A percentile compares a stretch with the other conserved stretches of the same genome.
Evolutionary conservation across 2,888 invertebrate genomes (phyloP).

Genomic region (Thera obeliscata): DNA sequence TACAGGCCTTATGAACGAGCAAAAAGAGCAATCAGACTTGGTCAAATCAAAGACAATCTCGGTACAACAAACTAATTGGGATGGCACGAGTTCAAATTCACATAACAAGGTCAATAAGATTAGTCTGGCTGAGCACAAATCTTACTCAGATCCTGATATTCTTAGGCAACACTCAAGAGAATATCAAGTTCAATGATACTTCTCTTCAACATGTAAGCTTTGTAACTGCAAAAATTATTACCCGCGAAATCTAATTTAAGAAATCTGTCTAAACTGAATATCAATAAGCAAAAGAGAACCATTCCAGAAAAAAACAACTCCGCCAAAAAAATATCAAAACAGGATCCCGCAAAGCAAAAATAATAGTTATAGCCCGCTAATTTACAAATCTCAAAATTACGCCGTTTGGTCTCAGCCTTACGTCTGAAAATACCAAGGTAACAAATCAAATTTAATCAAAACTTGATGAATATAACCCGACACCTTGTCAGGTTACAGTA

Average conservation of each 20-base stretch:
- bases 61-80: constrained; percentile 12
- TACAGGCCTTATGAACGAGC: background rate
- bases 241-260: too few species aligned
- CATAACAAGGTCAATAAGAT: constrained; percentile 23
- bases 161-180: background rate
- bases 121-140: constrained; percentile 20
- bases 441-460: constrained; percentile 1
- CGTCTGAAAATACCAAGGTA: background rate
- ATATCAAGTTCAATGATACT: background rate
- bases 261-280: too few species aligned
- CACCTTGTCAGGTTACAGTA: background rate
- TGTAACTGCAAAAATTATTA: too few species aligned
- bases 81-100: constrained; percentile 10
- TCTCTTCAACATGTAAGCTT: too few species aligned
- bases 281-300: too few species aligned
- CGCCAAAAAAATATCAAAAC: too few species aligned
- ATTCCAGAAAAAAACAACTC: too few species aligned
- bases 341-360: background rate
- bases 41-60: constrained; percentile 9
- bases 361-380: background rate
- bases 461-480: constrained; percentile 15
- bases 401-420: background rate
- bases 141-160: constrained; percentile 1
- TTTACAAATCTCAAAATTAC: background rate
- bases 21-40: constrained; percentile 3